A percentile compares a stretch with the other conserved stretches of the same genome.
phyloP scores from a whole-genome alignment of 1,140 invertebrate genomes.

The Lepidotrigona ventralis region DNA sequence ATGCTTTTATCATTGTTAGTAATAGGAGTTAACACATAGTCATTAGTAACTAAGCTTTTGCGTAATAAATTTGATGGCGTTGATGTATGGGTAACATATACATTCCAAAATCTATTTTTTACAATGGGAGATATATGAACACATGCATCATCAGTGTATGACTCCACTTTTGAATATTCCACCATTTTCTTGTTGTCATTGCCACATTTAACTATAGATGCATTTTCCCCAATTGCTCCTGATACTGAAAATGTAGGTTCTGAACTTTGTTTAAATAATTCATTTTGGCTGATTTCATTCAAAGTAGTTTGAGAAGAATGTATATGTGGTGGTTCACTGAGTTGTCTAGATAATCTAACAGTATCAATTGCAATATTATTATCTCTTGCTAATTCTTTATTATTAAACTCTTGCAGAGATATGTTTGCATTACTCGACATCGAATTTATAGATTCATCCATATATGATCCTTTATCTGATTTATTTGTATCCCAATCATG shows the following conservation, averaged over 20 bases:
- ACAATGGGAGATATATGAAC: conserved; percentile 58
- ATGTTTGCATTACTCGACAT: conserved; percentile 10
- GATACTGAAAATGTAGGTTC: conserved; percentile 55
- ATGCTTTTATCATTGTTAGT: conserved; percentile 86
- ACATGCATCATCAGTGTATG: conserved; percentile 45
- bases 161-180: conserved; percentile 40
- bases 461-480: conserved; percentile 16
- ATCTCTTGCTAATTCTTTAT: neutral
- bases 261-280: conserved; percentile 67
- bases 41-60: conserved; percentile 75
- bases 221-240: conserved; percentile 1
- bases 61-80: conserved; percentile 76
- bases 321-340: conserved; percentile 69
- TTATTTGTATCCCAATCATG: conserved; percentile 14
- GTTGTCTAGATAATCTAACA: conserved; percentile 62
- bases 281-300: conserved; percentile 27
- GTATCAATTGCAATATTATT: conserved; percentile 15
- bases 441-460: conserved; percentile 22
- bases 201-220: conserved; percentile 3
- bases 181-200: neutral
- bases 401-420: conserved; percentile 33
- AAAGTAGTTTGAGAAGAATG: conserved; percentile 59
- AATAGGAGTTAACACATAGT: conserved; percentile 81
- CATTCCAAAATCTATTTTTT: conserved; percentile 66
- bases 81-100: conserved; percentile 74